Percentiles rank a stretch among this genome's conserved stretches.
Evolutionary conservation across 2,113 vertebrate species (phyloP).

Genomic region (Dasyornis broadbenti): DNA sequence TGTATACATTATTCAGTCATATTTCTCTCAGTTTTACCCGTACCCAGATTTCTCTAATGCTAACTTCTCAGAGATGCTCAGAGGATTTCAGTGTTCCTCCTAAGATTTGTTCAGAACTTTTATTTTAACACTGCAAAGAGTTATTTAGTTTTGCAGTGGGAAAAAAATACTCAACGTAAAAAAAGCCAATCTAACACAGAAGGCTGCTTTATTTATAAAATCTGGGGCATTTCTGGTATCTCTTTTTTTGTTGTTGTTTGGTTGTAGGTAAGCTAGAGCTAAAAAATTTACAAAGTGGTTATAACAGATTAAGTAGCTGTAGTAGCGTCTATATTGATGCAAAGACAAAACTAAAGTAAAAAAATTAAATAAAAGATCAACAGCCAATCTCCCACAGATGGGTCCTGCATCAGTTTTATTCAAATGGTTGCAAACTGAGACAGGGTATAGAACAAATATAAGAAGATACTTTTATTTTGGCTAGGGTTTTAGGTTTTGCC

Average conservation of each 20-base stretch:
- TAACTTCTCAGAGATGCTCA: background rate
- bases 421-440: background rate
- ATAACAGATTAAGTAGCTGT: background rate
- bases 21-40: background rate
- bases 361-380: background rate
- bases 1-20: background rate
- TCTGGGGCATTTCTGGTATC: background rate
- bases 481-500: background rate
- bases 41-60: background rate
- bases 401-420: background rate
- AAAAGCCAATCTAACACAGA: background rate
- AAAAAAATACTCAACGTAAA: background rate
- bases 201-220: background rate
- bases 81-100: background rate
- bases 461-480: background rate
- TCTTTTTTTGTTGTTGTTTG: background rate
- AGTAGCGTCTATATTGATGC: background rate
- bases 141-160: background rate
- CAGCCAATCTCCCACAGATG: background rate
- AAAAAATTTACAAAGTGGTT: background rate
- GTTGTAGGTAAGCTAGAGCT: background rate
- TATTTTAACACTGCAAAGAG: background rate
- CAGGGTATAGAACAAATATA: background rate
- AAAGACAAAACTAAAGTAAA: background rate
- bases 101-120: background rate